A percentile compares a stretch with the other conserved stretches of the same genome.
Conservation (phyloP, 2,113 vertebrate species). For the Naja naja region DNA sequence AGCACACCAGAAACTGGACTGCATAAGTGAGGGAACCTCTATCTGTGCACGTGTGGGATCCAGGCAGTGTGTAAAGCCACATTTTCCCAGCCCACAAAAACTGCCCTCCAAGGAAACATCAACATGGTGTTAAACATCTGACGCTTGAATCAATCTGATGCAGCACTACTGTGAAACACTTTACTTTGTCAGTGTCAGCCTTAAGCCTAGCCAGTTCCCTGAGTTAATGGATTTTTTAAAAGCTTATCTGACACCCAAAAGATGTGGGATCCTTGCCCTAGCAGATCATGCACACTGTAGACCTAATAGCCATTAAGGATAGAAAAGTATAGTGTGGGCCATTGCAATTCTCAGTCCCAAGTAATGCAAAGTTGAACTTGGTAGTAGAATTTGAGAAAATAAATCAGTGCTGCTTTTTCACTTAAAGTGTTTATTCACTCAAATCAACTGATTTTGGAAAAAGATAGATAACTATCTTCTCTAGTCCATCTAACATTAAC, state of each 20-base stretch:
- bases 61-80: too few species aligned
- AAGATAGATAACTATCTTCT: neutral
- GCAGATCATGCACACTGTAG: neutral
- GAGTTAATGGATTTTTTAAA: neutral
- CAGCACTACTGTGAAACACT: neutral
- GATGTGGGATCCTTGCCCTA: neutral
- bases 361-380: neutral
- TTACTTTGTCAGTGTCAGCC: neutral
- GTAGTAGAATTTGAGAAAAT: neutral
- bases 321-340: neutral
- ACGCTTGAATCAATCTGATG: slow-evolving; percentile 3
- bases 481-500: neutral
- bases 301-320: neutral
- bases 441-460: neutral
- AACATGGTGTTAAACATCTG: slow-evolving; percentile 9
- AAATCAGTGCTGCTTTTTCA: neutral
- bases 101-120: neutral
- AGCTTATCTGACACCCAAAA: neutral
- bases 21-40: too few species aligned
- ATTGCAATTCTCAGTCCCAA: neutral
- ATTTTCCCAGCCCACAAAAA: too few species aligned
- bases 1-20: too few species aligned
- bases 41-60: too few species aligned
- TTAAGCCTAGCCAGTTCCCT: slow-evolving; percentile 11
- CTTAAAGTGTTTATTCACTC: neutral